Conservation (phyloP, 2,113 vertebrate species). For the Mastomys coucha region DNA sequence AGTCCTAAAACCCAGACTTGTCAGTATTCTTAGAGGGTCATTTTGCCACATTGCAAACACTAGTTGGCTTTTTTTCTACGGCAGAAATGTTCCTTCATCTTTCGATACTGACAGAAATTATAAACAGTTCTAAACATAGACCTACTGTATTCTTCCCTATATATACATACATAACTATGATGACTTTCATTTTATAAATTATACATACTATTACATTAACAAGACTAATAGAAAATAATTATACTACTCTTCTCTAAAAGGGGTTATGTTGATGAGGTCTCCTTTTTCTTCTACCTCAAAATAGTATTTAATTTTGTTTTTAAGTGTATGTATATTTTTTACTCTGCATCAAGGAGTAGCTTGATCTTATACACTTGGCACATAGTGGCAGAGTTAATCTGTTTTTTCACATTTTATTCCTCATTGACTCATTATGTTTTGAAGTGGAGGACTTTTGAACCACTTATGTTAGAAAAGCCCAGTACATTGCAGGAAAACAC, state of each 20-base stretch:
- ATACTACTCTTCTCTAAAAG: neutral
- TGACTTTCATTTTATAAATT: neutral
- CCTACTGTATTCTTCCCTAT: neutral
- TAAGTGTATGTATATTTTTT: neutral
- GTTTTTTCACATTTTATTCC: neutral
- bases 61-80: accelerated
- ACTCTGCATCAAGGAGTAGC: neutral
- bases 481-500: neutral
- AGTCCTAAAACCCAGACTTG: neutral
- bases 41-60: neutral
- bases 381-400: neutral
- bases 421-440: neutral
- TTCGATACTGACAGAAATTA: neutral
- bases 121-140: neutral
- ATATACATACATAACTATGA: neutral
- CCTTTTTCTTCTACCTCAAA: neutral
- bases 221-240: neutral
- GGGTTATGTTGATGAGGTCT: neutral
- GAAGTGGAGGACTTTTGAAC: neutral
- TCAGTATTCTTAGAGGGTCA: too few species aligned
- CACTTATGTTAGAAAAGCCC: neutral
- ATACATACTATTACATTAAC: neutral
- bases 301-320: neutral
- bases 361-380: neutral
- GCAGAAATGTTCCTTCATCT: neutral